phyloP scores from a whole-genome alignment of 2,888 invertebrate species.

The Ophonus ardosiacus region DNA sequence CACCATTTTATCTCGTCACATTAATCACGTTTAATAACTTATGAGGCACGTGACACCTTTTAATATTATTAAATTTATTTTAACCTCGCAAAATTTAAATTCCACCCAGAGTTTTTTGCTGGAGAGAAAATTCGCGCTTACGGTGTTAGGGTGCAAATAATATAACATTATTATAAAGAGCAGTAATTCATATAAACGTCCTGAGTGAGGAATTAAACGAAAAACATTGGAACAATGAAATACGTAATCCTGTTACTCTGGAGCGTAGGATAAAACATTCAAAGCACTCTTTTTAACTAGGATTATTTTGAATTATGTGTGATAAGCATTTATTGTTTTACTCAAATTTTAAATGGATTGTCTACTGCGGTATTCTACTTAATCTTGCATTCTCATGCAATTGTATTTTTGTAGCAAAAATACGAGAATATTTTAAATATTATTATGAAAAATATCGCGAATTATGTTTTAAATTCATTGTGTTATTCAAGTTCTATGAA shows the following conservation, averaged over 20 bases:
- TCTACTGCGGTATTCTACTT: background rate
- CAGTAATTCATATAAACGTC: constrained; percentile 11
- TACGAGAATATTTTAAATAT: background rate
- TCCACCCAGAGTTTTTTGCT: background rate
- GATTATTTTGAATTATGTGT: background rate
- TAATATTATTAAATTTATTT: constrained; percentile 39
- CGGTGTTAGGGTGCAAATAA: background rate
- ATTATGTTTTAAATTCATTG: too few species aligned
- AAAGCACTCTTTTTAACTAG: background rate
- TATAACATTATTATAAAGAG: constrained; percentile 16
- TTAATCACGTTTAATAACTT: constrained; percentile 42
- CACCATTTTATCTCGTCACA: constrained; percentile 27
- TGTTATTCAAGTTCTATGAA: too few species aligned
- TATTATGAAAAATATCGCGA: too few species aligned
- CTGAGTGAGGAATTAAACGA: background rate
- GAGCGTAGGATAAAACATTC: constrained; percentile 4
- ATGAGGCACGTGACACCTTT: constrained; percentile 10
- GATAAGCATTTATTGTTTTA: constrained; percentile 6
- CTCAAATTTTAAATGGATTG: background rate
- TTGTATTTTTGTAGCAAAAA: background rate
- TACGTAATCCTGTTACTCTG: background rate
- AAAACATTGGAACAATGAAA: constrained; percentile 27
- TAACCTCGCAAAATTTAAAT: constrained; percentile 16
- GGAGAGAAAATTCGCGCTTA: background rate
- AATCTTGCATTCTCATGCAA: background rate